phyloP scores from a whole-genome alignment of 2,797 vertebrate species.

The Brachyalestes nurse region DNA sequence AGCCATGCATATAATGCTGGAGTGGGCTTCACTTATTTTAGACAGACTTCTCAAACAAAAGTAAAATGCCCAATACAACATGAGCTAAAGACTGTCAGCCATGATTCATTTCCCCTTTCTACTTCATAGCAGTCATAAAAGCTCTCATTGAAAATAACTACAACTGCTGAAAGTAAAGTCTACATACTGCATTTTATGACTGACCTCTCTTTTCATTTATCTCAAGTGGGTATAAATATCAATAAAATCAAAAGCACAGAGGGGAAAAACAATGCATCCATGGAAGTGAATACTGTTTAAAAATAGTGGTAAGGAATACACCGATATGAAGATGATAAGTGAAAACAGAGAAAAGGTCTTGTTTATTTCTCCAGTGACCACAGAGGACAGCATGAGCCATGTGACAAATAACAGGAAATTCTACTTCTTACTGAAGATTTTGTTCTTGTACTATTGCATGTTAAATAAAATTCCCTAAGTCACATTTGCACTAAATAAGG shows the following conservation, averaged over 20 bases:
- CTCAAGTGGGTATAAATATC: neutral
- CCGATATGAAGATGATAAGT: neutral
- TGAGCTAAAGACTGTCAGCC: conserved; percentile 36
- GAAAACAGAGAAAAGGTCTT: neutral
- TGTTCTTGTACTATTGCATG: neutral
- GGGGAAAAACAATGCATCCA: neutral
- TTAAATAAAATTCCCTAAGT: neutral
- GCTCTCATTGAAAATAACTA: conserved; percentile 22
- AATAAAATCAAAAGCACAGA: neutral
- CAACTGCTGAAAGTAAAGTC: conserved; percentile 5
- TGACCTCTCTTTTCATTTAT: neutral
- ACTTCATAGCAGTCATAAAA: conserved; percentile 42
- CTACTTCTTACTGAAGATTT: neutral
- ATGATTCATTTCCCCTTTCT: conserved; percentile 50
- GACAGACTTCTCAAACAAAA: conserved; percentile 59
- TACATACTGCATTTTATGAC: conserved; percentile 15
- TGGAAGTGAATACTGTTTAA: neutral
- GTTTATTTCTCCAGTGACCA: neutral
- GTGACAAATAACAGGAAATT: neutral
- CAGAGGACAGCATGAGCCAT: neutral
- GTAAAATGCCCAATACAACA: conserved; percentile 47
- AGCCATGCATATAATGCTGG: conserved; percentile 65
- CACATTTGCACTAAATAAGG: neutral
- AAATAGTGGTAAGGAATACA: neutral
- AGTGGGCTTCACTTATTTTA: conserved; percentile 56